Evolutionary conservation across 2,113 vertebrate species (phyloP).

Genomic region (Tinamus guttatus): DNA sequence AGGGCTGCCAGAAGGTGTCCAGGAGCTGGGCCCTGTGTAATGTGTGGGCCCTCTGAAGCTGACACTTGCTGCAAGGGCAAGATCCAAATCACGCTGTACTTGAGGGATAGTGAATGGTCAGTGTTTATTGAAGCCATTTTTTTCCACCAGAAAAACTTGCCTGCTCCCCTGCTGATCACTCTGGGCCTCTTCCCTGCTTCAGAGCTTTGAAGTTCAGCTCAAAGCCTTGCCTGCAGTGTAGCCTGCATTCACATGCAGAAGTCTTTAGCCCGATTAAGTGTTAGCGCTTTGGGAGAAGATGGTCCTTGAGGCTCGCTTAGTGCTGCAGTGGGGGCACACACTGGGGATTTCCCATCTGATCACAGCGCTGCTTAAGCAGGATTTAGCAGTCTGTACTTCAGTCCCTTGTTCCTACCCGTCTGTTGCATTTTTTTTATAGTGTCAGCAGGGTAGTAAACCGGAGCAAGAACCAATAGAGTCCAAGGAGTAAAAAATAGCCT

Average conservation of each 20-base stretch:
- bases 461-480: neutral
- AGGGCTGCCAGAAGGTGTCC: neutral
- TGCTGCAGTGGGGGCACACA: neutral
- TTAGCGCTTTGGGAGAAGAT: neutral
- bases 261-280: constrained; percentile 3
- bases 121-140: neutral
- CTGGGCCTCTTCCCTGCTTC: neutral
- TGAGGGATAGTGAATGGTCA: neutral
- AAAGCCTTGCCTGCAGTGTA: neutral
- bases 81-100: accelerated
- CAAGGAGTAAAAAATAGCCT: neutral
- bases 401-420: neutral
- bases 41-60: neutral
- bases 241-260: neutral
- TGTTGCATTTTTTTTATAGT: neutral
- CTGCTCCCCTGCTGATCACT: neutral
- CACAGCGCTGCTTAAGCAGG: constrained; percentile 2
- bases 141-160: accelerated
- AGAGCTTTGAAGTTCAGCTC: neutral
- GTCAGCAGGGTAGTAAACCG: neutral
- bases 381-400: neutral
- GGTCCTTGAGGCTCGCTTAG: neutral
- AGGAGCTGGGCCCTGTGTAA: accelerated
- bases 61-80: neutral
- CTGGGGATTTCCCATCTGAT: neutral